Evolutionary conservation across 2,797 vertebrate species (phyloP).

Genomic region (Petrocephalus schoutedeni): DNA sequence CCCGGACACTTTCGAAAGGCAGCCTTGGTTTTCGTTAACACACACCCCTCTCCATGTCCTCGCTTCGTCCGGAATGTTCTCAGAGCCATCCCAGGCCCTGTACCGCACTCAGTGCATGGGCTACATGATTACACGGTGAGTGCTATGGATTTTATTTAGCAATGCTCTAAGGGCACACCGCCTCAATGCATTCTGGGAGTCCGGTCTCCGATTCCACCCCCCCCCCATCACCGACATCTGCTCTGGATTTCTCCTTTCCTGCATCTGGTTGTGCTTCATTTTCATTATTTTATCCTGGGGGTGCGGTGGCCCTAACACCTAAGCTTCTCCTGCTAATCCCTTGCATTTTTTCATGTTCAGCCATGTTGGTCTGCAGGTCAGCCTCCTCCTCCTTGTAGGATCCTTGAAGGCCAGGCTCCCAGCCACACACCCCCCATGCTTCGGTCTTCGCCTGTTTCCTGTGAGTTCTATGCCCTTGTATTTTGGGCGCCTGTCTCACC

Average conservation of each 20-base stretch:
- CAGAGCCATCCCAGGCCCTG: neutral
- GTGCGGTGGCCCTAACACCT: constrained; percentile 1
- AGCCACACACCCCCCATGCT: neutral
- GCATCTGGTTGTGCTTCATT: constrained; percentile 17
- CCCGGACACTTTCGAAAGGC: neutral
- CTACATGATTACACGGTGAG: neutral
- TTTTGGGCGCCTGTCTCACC: neutral
- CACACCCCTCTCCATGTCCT: neutral
- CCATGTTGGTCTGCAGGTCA: neutral
- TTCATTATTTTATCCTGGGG: constrained; percentile 15
- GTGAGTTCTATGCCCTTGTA: neutral
- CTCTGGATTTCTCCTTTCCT: neutral
- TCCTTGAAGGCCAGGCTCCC: neutral
- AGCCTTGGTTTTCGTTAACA: neutral
- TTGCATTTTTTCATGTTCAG: neutral
- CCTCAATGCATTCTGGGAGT: constrained; percentile 1
- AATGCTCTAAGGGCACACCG: neutral
- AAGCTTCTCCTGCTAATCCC: neutral
- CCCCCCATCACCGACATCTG: constrained; percentile 3
- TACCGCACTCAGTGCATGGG: neutral
- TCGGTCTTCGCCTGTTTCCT: neutral
- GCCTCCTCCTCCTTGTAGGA: neutral
- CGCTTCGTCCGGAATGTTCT: neutral
- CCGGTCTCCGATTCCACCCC: neutral
- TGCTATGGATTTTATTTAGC: constrained; percentile 1